Evolutionary conservation across 2,113 vertebrate genomes (phyloP), one percentile per base, ranked within the genome.

Genomic region (Pseudonaja textilis): DNA sequence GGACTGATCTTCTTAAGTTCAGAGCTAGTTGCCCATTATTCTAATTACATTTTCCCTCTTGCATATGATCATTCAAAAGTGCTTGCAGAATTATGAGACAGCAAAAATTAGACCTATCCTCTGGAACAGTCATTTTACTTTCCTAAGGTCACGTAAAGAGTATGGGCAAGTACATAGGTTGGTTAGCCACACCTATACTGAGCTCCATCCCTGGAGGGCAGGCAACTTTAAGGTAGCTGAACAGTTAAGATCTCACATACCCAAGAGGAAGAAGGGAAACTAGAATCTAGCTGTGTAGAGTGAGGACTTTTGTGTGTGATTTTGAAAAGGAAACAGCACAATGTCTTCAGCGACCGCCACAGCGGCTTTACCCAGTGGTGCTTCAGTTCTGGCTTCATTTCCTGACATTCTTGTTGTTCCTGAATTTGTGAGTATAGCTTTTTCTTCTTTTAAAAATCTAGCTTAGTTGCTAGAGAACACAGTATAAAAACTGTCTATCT

Each of bases 351-450:
- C 95, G 26, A 92, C 95, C 34, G 91, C 96, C 47, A 92, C 94
- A 0, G 93, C 91, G 85, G 34, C 92, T 91, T 93, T 97, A 93
- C 96, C 96, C 90, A 96, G 95, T 8, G 96, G 96, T 90, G 89
- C 96, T 47, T 74, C 92, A 0, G 96, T 97, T 88, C 94, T 97
- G 92, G 47, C 39, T 85, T 92, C 95, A 55, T 96, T 97, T 64
- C 97, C 97, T 0, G 96, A 97, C 93, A 74, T 96, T 74, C 97
- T 97, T 39, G 94, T 96, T 95, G 1, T 95, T 91, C 90, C 95
- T 0, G 97, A 97, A 89, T 97, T 96, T 95, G 97, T 97, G 94
- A 97, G 97, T 97, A 50, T 14, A 45, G 7, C 23, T 50, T 64
- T 52, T 50, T 12, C 16, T 81, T 11, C 25, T 69, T 89, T 74